Percentiles rank a stretch among this genome's conserved stretches.
Conservation (phyloP, 2,888 invertebrate species). For the Diplazon laetatorius region DNA sequence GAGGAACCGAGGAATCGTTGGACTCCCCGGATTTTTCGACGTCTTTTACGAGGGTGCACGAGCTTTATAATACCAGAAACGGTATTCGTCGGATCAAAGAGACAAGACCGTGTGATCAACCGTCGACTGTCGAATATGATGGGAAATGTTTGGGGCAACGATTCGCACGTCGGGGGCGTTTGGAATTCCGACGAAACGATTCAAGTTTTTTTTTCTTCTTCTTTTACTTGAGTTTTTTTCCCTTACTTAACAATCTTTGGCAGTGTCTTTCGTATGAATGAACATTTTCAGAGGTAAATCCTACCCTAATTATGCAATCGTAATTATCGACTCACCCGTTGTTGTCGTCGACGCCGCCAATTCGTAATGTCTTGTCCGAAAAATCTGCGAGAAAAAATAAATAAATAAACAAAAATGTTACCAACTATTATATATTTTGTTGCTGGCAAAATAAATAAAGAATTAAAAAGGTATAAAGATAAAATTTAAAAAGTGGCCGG, state of each 20-base stretch:
- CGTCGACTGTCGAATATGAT: slow-evolving; percentile 49
- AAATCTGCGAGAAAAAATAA: slow-evolving; percentile 45
- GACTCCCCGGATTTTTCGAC: slow-evolving; percentile 31
- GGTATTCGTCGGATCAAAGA: slow-evolving; percentile 8
- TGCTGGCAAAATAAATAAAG: no score
- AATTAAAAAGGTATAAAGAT: no score
- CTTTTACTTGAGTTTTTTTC: no score
- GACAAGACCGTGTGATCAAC: slow-evolving; percentile 4
- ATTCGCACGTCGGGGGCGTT: slow-evolving; percentile 56
- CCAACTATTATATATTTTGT: neutral
- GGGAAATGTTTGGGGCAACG: slow-evolving; percentile 60
- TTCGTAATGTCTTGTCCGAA: slow-evolving; percentile 24
- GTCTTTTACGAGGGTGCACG: slow-evolving; percentile 48
- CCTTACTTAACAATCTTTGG: no score
- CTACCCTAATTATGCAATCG: neutral
- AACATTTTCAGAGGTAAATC: no score
- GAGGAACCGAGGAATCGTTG: slow-evolving; percentile 49
- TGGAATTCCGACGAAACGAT: slow-evolving; percentile 48
- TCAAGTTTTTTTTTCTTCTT: slow-evolving; percentile 14
- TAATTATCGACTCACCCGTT: slow-evolving; percentile 48
- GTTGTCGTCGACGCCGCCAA: slow-evolving; percentile 3
- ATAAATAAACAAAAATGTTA: neutral
- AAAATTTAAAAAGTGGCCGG: no score
- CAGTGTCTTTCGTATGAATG: no score
- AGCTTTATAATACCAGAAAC: neutral